Percentiles rank a stretch among this genome's conserved stretches.
Evolutionary conservation across 2,797 vertebrate species (phyloP).

Genomic region (Syngnathus rostellatus): DNA sequence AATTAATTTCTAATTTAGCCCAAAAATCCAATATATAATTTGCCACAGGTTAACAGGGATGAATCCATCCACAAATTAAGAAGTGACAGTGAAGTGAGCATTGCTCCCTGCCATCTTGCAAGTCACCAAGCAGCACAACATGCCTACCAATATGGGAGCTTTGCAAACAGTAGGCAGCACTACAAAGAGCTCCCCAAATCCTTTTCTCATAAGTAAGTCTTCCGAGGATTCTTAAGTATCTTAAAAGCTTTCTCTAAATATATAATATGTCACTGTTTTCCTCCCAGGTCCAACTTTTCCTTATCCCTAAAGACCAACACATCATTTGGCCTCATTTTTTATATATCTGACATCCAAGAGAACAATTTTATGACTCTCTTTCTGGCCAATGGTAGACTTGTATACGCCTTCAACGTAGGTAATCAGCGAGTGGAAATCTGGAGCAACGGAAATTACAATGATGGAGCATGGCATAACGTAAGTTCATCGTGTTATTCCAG

Average conservation of each 20-base stretch:
- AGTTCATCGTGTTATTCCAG: constrained; percentile 39
- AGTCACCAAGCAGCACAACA: constrained; percentile 67
- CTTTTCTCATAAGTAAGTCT: constrained; percentile 75
- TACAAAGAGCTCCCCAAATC: constrained; percentile 73
- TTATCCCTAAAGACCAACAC: constrained; percentile 85
- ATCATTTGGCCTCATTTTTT: constrained; percentile 85
- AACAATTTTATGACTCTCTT: constrained; percentile 84
- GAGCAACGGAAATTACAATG: constrained; percentile 81
- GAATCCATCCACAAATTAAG: constrained; percentile 63
- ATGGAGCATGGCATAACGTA: constrained; percentile 88
- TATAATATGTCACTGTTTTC: not conserved
- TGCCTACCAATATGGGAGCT: constrained; percentile 78
- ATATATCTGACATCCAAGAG: constrained; percentile 77
- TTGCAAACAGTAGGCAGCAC: constrained; percentile 84
- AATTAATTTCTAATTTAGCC: not conserved
- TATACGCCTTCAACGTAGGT: constrained; percentile 80
- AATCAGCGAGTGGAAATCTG: constrained; percentile 78
- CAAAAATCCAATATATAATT: not conserved
- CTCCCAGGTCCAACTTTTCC: constrained; percentile 80
- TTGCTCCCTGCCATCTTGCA: constrained; percentile 68
- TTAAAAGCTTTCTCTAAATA: constrained; percentile 4
- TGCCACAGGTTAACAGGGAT: constrained; percentile 72
- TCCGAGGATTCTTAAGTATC: not conserved
- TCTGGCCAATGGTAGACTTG: constrained; percentile 77
- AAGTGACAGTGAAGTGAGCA: constrained; percentile 44